These are phyloP conservation scores for Vireo griseus DNA, from an alignment of 2,797 vertebrate genomes.

Conservation along the genomic window DNA sequence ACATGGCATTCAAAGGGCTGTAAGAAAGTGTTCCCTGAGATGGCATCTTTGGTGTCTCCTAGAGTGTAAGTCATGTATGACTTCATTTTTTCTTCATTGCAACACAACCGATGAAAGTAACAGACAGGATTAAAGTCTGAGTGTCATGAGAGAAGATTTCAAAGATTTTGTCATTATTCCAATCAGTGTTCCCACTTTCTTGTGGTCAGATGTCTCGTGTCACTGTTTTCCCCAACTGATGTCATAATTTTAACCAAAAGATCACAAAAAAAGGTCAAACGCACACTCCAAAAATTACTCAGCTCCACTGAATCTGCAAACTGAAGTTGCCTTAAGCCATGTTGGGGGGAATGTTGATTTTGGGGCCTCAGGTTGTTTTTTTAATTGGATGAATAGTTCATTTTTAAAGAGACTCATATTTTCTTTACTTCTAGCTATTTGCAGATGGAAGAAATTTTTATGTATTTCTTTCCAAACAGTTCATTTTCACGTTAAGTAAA, in stretches of 20 bases:
- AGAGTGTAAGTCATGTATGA: not conserved
- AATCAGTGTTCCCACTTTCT: not conserved
- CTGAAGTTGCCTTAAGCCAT: not conserved
- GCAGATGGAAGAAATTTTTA: not conserved
- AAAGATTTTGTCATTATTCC: not conserved
- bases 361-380: not conserved
- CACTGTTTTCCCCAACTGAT: not conserved
- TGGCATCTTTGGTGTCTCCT: not conserved
- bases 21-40: not conserved
- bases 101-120: not conserved
- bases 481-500: not conserved
- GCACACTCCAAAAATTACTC: not conserved
- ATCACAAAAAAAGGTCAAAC: conserved; percentile 21
- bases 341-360: not conserved
- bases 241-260: not conserved
- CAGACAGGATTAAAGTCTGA: not conserved
- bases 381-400: not conserved
- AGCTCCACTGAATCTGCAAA: not conserved
- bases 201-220: not conserved
- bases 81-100: not conserved
- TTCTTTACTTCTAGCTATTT: not conserved
- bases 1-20: not conserved
- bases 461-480: not conserved
- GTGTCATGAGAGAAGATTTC: not conserved
- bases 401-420: not conserved